Base-by-base conservation (phyloP, 1,140 invertebrate genomes). In the Diuraphis noxia region DNA sequence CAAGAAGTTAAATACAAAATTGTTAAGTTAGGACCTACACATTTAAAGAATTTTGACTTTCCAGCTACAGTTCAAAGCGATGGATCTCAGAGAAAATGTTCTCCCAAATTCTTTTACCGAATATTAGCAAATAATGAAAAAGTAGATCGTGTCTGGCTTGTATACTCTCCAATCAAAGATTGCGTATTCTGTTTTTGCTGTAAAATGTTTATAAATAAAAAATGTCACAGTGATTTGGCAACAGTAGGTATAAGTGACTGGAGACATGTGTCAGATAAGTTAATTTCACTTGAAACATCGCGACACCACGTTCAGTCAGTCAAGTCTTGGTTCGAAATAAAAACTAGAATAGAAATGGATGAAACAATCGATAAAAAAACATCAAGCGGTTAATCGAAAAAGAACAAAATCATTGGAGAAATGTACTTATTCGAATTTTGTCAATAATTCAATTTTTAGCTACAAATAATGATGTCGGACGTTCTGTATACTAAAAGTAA, bases 401-500 rank as follows among this genome's bases (percentile, higher is more conserved):
- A 36, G 46, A 87, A 21, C 56, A 87, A 38, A 56, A 10, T 10
- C 46, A 49, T 21, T 46, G 85, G 38, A 6, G 13, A 21, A 81
- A 87, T 87, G 85, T 87, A 56, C 34, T 87, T 19, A 52, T 36
- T 9, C 34, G 46, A 52, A 87, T 87, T 87, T 25, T 49, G 38
- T 34, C 34, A n/a, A 21, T 30, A 17, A 38, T 87, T 6, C 30
- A 87, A 25, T 87, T 34, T 87, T 87, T 87, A 87, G 34, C 85
- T 56, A 19, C 25, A 25, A 4, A 87, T 38, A 87, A 87, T 52
- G 46, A 87, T 56, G 41, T 87, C 56, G 4, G 85, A 17, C 46
- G 49, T 87, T 87, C 34, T 87, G 5, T 87, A 21, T 56, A 38
- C 34, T 23, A 52, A 52, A 87, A 90, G 19, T 77, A 90, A 90